phyloP scores from a whole-genome alignment of 1,140 invertebrate species.

The Dinoponera quadriceps region DNA sequence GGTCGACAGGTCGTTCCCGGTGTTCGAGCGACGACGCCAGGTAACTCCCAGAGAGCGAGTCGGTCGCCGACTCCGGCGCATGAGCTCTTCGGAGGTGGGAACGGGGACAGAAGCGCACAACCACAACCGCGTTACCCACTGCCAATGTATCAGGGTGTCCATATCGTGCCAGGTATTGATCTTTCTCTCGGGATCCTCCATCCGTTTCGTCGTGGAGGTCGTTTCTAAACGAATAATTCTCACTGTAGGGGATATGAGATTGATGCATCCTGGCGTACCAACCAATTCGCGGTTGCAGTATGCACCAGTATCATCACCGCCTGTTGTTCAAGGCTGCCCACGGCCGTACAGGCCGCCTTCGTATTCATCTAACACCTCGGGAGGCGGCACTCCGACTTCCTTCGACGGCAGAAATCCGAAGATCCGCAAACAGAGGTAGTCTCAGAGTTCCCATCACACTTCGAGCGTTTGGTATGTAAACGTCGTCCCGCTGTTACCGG shows the following conservation, averaged over 20 bases:
- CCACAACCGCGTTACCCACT: constrained; percentile 83
- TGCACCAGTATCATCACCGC: constrained; percentile 82
- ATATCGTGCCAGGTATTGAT: constrained; percentile 85
- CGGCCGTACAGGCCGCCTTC: constrained; percentile 82
- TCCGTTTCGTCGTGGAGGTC: neutral
- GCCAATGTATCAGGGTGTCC: constrained; percentile 85
- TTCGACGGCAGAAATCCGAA: constrained; percentile 83
- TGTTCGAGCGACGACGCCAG: constrained; percentile 82
- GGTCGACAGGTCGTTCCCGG: constrained; percentile 77
- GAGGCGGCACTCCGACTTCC: constrained; percentile 79
- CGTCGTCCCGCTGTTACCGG: neutral
- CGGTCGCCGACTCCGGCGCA: constrained; percentile 83
- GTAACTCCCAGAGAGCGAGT: constrained; percentile 82
- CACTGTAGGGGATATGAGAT: constrained; percentile 81
- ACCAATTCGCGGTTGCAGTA: constrained; percentile 81
- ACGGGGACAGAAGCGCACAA: constrained; percentile 82
- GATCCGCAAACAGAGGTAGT: constrained; percentile 83
- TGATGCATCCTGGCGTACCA: constrained; percentile 83
- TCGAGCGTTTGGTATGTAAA: neutral
- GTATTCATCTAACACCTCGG: constrained; percentile 82
- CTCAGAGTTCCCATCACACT: neutral
- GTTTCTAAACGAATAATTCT: neutral
- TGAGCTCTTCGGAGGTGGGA: constrained; percentile 79
- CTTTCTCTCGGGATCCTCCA: too few relatives aligned
- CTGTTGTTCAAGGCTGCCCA: constrained; percentile 83